A percentile compares a stretch with the other conserved stretches of the same genome.
These are phyloP conservation scores for Brachyptera risi DNA, from an alignment of 2,888 invertebrate species.

Conservation along the genomic window DNA sequence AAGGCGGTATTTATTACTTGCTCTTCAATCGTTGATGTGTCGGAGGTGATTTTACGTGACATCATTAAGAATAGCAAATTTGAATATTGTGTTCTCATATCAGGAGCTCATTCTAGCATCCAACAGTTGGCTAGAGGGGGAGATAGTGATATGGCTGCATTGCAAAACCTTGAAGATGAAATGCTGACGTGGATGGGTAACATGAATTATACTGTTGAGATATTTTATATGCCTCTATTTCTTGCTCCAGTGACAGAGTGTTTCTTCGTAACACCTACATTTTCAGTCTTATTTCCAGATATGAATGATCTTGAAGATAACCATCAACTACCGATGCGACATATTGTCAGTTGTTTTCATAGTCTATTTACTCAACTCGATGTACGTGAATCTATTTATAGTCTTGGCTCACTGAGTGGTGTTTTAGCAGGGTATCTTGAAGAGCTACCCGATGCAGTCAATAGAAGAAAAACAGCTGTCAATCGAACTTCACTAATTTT, in stretches of 20 bases:
- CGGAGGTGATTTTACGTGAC: constrained; percentile 54
- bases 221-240: constrained; percentile 59
- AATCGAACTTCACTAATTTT: constrained; percentile 53
- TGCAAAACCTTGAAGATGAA: constrained; percentile 45
- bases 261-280: constrained; percentile 61
- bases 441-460: constrained; percentile 51
- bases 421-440: constrained; percentile 57
- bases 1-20: constrained; percentile 57
- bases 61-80: constrained; percentile 59
- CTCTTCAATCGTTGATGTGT: constrained; percentile 52
- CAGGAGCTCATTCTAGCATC: constrained; percentile 53
- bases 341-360: constrained; percentile 51
- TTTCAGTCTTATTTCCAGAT: constrained; percentile 53
- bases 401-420: constrained; percentile 59
- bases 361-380: constrained; percentile 55
- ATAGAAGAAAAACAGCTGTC: constrained; percentile 52
- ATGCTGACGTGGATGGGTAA: constrained; percentile 56
- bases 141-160: constrained; percentile 41
- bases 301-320: constrained; percentile 22
- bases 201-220: constrained; percentile 55
- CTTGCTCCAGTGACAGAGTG: constrained; percentile 53
- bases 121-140: constrained; percentile 49
- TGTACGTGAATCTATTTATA: constrained; percentile 61
- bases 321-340: constrained; percentile 41
- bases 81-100: constrained; percentile 57